A percentile compares a stretch with the other conserved stretches of the same genome.
Conservation (phyloP, 1,140 invertebrate species). For the Drosophila athabasca region DNA sequence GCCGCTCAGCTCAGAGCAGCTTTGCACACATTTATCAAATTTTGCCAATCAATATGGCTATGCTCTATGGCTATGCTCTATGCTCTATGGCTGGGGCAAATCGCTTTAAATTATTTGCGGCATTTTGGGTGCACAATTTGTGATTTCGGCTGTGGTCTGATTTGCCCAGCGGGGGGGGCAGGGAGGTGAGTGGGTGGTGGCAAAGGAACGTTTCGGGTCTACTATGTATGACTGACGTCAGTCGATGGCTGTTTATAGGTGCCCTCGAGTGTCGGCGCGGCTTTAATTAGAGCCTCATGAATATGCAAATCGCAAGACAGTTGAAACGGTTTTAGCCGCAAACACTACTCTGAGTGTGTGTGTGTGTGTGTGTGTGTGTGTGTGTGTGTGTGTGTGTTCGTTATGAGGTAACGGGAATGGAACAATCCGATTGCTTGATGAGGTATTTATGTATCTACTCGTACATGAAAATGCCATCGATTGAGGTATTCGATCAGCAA, state of each 20-base stretch:
- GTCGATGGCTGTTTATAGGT: constrained; percentile 9
- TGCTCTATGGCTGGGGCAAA: constrained; percentile 34
- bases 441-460: constrained; percentile 22
- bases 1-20: neutral
- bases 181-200: neutral
- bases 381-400: neutral
- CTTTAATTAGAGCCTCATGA: constrained; percentile 66
- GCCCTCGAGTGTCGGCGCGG: constrained; percentile 33
- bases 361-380: neutral
- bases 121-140: constrained; percentile 62
- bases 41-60: constrained; percentile 69
- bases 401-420: constrained; percentile 44
- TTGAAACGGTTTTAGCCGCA: constrained; percentile 30
- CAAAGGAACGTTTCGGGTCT: constrained; percentile 14
- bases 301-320: constrained; percentile 40
- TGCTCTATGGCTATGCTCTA: constrained; percentile 18
- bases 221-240: constrained; percentile 31
- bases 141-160: constrained; percentile 23
- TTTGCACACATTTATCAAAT: constrained; percentile 65
- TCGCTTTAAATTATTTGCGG: constrained; percentile 68
- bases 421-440: constrained; percentile 32
- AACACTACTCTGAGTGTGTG: neutral
- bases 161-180: constrained; percentile 17
- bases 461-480: constrained; percentile 64
- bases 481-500: constrained; percentile 59